Evolutionary conservation across 1,140 invertebrate genomes (phyloP).

Genomic region (Drosophila tristis): DNA sequence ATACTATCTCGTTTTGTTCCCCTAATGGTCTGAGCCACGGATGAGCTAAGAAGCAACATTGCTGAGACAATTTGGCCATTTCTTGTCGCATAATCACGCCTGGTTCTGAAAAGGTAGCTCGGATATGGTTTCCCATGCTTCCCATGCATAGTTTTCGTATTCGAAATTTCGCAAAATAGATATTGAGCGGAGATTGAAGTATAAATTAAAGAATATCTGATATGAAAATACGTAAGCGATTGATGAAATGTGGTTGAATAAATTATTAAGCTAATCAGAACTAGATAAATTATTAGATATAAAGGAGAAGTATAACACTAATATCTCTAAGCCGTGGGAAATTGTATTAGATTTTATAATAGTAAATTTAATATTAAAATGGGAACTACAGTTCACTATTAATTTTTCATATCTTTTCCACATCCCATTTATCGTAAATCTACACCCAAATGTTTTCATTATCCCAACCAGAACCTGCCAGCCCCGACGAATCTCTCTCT

Average conservation of each 20-base stretch:
- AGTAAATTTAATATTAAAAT: not conserved
- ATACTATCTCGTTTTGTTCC: slow-evolving; percentile 25
- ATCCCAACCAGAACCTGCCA: slow-evolving; percentile 12
- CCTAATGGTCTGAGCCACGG: slow-evolving; percentile 45
- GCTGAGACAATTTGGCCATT: slow-evolving; percentile 39
- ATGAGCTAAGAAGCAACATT: slow-evolving; percentile 33
- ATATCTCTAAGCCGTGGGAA: too few relatives aligned
- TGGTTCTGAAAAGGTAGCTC: not conserved
- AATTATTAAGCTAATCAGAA: too few relatives aligned
- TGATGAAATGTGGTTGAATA: too few relatives aligned
- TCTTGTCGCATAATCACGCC: slow-evolving; percentile 48
- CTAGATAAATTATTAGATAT: too few relatives aligned
- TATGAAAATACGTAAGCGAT: too few relatives aligned
- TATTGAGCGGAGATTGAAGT: too few relatives aligned
- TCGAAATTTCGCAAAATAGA: too few relatives aligned
- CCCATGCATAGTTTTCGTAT: too few relatives aligned
- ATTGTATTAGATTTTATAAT: too few relatives aligned
- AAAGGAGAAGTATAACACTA: too few relatives aligned
- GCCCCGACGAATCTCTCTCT: not conserved
- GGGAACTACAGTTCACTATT: not conserved
- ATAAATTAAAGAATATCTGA: too few relatives aligned
- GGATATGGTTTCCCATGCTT: not conserved
- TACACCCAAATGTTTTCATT: slow-evolving; percentile 11
- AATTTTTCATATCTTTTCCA: not conserved
- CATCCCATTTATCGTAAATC: not conserved